Base-by-base conservation (phyloP, 2,888 invertebrate species). In the Tricholauxania praeusta region DNA sequence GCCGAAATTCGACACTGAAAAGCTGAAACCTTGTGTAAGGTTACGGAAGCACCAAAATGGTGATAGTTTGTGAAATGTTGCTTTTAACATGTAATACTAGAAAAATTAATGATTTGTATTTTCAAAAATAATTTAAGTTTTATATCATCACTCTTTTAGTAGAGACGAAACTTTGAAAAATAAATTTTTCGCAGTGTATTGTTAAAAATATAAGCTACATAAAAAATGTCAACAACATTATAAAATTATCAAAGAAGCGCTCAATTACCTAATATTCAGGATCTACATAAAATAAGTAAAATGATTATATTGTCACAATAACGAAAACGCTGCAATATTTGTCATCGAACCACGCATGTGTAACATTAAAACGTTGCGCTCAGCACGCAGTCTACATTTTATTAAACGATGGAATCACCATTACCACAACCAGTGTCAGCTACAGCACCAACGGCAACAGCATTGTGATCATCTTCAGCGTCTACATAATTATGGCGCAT, bases 201-300 rank as follows among this genome's bases (percentile, higher is more conserved):
- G 39, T 10, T 39, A 28, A 28, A 28, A 28, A 28, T 28, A 64
- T 28, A 64, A 12, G 32, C 28, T 47, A 32, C 60, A 17, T 62
- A 49, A 64, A 48, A 48, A 64, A 64, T 51, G 51, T 65, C 32
- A 28, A 52, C 52, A 65, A 64, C 51, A 15, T 17, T 52, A 65
- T 17, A 14, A 49, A 63, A 32, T 67, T 67, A 39, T 47, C 19
- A 53, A 55, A 64, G 51, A 63, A 64, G 57, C 49, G 60, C 64
- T 39, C 63, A 74, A 72, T 72, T 74, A 72, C 53, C 65, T 65
- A 69, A 72, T 65, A 55, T 53, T 60, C 59, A 66, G 70, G 69
- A 69, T 69, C 71, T 53, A 60, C 19, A 12, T 49, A 47, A 48
- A 71, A 55, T 74, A 64, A 65, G 75, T 74, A 68, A 52, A 67